Evolutionary conservation across 2,888 invertebrate genomes (phyloP), one percentile per base, ranked within the genome.

Genomic region (Neoaliturus tenellus): DNA sequence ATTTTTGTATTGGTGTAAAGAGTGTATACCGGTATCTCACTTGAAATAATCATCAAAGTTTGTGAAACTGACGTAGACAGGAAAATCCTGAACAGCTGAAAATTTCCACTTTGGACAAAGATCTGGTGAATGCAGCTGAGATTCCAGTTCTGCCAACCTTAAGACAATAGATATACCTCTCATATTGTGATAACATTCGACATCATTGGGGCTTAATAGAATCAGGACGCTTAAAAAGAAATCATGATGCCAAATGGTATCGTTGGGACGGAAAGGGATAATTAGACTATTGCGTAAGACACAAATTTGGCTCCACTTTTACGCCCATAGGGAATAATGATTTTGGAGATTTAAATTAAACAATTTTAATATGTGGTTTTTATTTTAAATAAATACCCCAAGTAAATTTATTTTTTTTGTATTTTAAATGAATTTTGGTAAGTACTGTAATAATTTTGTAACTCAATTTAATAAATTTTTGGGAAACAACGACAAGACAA

Each of bases 31-130:
- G 35, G 10, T 4, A 62, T 17, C 62, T 62, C 20, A 62, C 62
- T 14, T 62, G 20, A 62, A 62, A 62, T 62, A 62, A 62, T 62
- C 62, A 62, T 62, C 62, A 62, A 62, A 62, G 14, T 62, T n/a
- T 62, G 62, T 10, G 62, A 62, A 20, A 20, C 23, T 62, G 62
- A 8, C 62, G 62, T n/a, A 20, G 62, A 62, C 62, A 20, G 62
- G 20, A 62, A 20, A 62, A 62, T 20, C 62, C 23, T 62, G 62
- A 62, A n/a, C 12, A 62, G 62, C 62, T 20, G 62, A 62, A 8
- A 62, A 62, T 62, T 62, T 62, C 62, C 62, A 20, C 17, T 28
- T 28, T 2, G 20, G 14, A 62, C 10, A 62, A 44, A 44, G 17
- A 44, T 44, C 44, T 44, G 44, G 44, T 44, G 44, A 44, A 44